Conservation (phyloP, 2,888 invertebrate species). For the Alloplasta piceator region DNA sequence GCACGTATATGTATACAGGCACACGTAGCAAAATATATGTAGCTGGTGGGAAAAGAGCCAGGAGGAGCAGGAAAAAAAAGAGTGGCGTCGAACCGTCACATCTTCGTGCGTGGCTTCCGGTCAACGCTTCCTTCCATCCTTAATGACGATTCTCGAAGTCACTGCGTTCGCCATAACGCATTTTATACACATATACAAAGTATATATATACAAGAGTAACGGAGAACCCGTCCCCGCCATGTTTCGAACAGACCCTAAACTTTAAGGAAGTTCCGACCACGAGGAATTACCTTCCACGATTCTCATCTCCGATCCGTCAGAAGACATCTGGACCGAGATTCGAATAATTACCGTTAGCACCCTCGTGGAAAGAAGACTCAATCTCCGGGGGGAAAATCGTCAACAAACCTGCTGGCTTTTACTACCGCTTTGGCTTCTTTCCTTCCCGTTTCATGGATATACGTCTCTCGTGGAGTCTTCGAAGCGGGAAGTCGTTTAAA, state of each 20-base stretch:
- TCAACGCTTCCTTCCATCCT: slow-evolving; percentile 80
- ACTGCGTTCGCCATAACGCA: slow-evolving; percentile 46
- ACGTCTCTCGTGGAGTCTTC: slow-evolving; percentile 15
- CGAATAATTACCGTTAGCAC: slow-evolving; percentile 41
- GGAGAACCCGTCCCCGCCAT: not conserved
- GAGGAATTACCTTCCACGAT: slow-evolving; percentile 50
- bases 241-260: not conserved
- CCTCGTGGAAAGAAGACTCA: slow-evolving; percentile 32
- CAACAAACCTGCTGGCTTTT: slow-evolving; percentile 40
- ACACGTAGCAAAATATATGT: slow-evolving; percentile 31
- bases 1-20: not conserved
- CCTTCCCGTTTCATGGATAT: slow-evolving; percentile 8
- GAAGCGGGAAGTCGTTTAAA: slow-evolving; percentile 50
- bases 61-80: slow-evolving; percentile 41
- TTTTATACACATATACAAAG: slow-evolving; percentile 11
- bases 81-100: slow-evolving; percentile 76
- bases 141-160: slow-evolving; percentile 72
- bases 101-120: slow-evolving; percentile 82
- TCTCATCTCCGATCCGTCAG: slow-evolving; percentile 22
- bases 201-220: not conserved
- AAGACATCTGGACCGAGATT: slow-evolving; percentile 49
- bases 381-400: slow-evolving; percentile 39
- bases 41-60: slow-evolving; percentile 45
- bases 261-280: slow-evolving; percentile 1
- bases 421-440: not conserved